A percentile compares a stretch with the other conserved stretches of the same genome.
phyloP scores from a whole-genome alignment of 1,140 invertebrate species.

The Orchesella cincta region DNA sequence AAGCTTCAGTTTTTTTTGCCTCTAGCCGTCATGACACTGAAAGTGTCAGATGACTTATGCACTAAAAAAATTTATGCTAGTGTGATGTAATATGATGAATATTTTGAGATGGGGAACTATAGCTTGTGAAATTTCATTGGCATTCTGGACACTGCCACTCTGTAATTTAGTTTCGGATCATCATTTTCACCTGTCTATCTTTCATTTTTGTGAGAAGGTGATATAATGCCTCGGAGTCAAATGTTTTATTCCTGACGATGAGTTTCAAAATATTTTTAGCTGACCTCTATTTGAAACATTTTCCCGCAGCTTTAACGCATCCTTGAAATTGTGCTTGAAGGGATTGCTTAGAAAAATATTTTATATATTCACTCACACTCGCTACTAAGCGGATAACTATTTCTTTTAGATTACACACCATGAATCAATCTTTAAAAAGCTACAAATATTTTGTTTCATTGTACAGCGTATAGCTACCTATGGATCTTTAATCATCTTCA shows the following conservation, averaged over 20 bases:
- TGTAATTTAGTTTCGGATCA: background rate
- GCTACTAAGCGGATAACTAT: background rate
- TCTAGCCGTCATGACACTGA: background rate
- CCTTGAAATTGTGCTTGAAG: background rate
- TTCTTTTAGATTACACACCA: background rate
- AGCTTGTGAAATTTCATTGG: background rate
- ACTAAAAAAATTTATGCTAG: background rate
- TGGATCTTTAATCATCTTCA: background rate
- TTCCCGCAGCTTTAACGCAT: background rate
- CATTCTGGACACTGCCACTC: background rate
- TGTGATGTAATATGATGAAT: background rate
- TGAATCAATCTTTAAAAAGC: background rate
- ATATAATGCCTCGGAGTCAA: background rate
- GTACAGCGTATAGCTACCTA: too few relatives aligned
- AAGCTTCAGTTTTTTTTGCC: background rate
- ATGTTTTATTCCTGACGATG: background rate
- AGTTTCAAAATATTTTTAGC: conserved; percentile 18
- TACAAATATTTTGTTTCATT: background rate
- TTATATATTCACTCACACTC: background rate
- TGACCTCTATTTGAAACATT: too few relatives aligned
- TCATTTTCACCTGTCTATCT: background rate
- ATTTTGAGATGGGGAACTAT: background rate
- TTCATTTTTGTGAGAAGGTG: conserved; percentile 4
- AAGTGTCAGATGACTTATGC: background rate
- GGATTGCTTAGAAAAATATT: background rate